Evolutionary conservation across 2,797 vertebrate genomes (phyloP).

Genomic region (Coendou prehensilis): DNA sequence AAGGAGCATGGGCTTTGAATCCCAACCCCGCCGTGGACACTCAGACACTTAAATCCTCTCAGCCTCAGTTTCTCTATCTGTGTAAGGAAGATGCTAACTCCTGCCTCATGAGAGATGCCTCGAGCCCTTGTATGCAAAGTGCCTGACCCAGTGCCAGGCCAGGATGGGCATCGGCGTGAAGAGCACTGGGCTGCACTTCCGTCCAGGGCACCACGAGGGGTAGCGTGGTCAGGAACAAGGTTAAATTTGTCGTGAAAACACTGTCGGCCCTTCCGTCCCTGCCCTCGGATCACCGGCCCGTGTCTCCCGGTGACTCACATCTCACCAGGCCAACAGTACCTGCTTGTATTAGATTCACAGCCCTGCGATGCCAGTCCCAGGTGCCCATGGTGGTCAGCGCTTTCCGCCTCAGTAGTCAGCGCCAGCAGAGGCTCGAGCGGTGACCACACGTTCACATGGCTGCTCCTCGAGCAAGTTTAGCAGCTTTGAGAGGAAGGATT

Average conservation of each 20-base stretch:
- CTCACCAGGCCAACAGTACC: background rate
- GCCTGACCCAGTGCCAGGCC: background rate
- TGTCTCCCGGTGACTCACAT: background rate
- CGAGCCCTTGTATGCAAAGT: background rate
- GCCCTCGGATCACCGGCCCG: background rate
- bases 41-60: background rate
- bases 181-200: background rate
- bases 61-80: background rate
- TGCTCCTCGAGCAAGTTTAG: slow-evolving; percentile 27
- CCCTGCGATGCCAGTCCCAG: background rate
- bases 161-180: background rate
- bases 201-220: background rate
- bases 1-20: background rate
- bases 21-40: background rate
- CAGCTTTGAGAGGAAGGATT: slow-evolving; percentile 49
- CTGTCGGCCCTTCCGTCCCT: background rate
- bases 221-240: background rate
- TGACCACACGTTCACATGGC: slow-evolving; percentile 18
- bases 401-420: background rate
- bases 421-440: background rate
- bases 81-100: background rate
- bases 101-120: background rate
- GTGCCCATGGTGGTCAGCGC: background rate
- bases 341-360: background rate
- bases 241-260: background rate